A percentile compares a stretch with the other conserved stretches of the same genome.
Evolutionary conservation across 1,140 invertebrate species (phyloP).

Genomic region (Ceratosolen fusciceps): DNA sequence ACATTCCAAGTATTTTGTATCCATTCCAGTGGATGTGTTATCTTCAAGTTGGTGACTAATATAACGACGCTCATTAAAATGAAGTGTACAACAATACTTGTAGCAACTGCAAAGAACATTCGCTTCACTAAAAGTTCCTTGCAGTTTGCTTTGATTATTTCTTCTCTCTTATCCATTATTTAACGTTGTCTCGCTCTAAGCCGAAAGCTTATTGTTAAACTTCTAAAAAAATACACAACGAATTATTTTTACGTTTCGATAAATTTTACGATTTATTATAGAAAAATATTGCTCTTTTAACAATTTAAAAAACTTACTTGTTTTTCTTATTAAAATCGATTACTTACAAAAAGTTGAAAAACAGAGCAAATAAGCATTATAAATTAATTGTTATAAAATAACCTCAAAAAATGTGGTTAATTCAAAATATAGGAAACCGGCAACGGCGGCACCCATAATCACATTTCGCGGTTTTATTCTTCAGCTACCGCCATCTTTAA

Average conservation of each 20-base stretch:
- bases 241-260: background rate
- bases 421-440: conserved; percentile 34
- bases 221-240: conserved; percentile 2
- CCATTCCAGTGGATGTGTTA: conserved; percentile 72
- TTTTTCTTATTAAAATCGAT: background rate
- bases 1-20: conserved; percentile 67
- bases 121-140: conserved; percentile 70
- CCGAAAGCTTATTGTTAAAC: background rate
- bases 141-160: conserved; percentile 54
- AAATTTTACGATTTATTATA: background rate
- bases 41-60: conserved; percentile 71
- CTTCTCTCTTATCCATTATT: conserved; percentile 48
- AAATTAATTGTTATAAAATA: conserved; percentile 10
- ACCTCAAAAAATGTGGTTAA: conserved; percentile 32
- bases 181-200: background rate
- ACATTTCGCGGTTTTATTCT: background rate
- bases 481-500: conserved; percentile 26
- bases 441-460: background rate
- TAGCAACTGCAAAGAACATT: conserved; percentile 68
- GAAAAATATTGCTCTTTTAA: background rate
- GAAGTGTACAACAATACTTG: conserved; percentile 71
- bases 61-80: conserved; percentile 72
- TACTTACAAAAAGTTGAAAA: background rate
- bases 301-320: conserved; percentile 20
- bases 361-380: background rate